A percentile compares a stretch with the other conserved stretches of the same genome.
These are phyloP conservation scores for Pterostichus niger DNA, from an alignment of 2,888 invertebrate genomes.

Conservation along the genomic window DNA sequence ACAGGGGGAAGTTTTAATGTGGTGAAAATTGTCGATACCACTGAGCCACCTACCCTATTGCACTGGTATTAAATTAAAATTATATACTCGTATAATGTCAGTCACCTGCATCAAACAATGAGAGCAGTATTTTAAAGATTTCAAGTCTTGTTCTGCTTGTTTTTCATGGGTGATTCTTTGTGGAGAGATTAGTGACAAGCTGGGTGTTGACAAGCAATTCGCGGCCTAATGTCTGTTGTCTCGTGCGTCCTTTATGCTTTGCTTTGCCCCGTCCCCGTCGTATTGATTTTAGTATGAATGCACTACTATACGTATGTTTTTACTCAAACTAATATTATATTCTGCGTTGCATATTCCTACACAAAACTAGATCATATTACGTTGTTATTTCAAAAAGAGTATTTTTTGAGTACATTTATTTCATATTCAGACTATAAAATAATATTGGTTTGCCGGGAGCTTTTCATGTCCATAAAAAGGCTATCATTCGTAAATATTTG, in stretches of 20 bases:
- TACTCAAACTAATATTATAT: background rate
- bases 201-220: slow-evolving; percentile 42
- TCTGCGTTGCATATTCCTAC: background rate
- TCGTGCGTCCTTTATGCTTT: slow-evolving; percentile 13
- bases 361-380: background rate
- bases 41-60: too few species aligned
- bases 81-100: too few species aligned
- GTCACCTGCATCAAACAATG: background rate
- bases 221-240: slow-evolving; percentile 32
- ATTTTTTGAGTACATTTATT: too few species aligned
- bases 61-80: too few species aligned
- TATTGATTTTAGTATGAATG: slow-evolving; percentile 42
- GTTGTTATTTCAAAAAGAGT: too few species aligned
- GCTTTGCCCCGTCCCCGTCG: slow-evolving; percentile 18
- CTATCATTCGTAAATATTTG: too few species aligned
- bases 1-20: too few species aligned
- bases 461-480: too few species aligned
- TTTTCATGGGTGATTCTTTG: background rate
- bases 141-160: background rate
- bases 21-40: too few species aligned
- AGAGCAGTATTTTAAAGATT: background rate
- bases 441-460: too few species aligned
- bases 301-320: slow-evolving; percentile 12
- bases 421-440: too few species aligned
- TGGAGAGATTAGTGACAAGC: slow-evolving; percentile 27